Percentiles rank a stretch among this genome's conserved stretches.
Conservation (phyloP, 1,140 invertebrate species). For the Halyomorpha halys region DNA sequence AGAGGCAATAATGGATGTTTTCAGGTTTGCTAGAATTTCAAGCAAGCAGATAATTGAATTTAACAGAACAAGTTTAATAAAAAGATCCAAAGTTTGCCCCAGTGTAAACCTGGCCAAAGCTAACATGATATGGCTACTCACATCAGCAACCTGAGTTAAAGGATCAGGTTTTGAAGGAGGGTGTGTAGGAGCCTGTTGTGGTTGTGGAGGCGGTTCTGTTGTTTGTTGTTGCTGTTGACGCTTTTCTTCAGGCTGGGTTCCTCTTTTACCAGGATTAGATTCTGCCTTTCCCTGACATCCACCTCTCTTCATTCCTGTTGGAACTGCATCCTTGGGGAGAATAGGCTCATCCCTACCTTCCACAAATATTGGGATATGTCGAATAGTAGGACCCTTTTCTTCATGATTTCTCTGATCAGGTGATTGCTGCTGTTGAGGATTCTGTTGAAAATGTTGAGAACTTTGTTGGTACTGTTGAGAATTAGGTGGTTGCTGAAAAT, state of each 20-base stretch:
- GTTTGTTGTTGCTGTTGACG: neutral
- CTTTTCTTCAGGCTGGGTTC: neutral
- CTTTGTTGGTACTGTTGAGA: neutral
- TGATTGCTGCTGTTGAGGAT: constrained; percentile 29
- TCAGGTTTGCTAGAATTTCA: constrained; percentile 21
- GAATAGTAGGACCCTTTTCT: constrained; percentile 42
- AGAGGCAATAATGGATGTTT: constrained; percentile 36
- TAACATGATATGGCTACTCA: neutral
- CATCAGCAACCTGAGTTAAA: constrained; percentile 1
- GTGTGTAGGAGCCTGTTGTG: neutral
- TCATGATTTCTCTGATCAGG: constrained; percentile 2
- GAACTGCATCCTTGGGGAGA: constrained; percentile 10
- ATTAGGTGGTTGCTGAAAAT: neutral
- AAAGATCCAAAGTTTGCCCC: too few species aligned
- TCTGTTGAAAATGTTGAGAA: neutral
- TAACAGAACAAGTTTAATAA: too few species aligned
- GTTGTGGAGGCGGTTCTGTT: neutral
- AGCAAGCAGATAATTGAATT: too few species aligned
- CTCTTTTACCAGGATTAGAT: neutral
- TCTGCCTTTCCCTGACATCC: neutral
- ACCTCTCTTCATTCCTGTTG: neutral
- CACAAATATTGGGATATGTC: constrained; percentile 79
- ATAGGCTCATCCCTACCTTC: constrained; percentile 55
- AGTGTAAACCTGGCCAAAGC: too few species aligned
- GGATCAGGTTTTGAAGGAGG: constrained; percentile 17